Evolutionary conservation across 2,888 invertebrate genomes (phyloP).

Genomic region (Hemithea aestivaria): DNA sequence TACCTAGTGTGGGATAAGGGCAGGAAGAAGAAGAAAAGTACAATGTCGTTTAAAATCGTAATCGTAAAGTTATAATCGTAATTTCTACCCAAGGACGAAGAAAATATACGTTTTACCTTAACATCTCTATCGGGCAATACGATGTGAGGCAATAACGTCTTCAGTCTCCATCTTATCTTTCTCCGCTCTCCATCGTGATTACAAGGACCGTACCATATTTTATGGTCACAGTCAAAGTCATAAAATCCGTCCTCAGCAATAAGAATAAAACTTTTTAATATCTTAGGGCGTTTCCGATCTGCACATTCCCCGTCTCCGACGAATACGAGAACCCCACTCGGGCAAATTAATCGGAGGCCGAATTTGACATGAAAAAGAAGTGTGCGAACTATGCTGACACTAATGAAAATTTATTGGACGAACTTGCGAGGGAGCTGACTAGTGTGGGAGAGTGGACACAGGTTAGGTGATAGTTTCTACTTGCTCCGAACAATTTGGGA

Average conservation of each 20-base stretch:
- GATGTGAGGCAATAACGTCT: no score
- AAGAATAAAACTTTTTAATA: constrained; percentile 4
- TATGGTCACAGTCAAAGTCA: no score
- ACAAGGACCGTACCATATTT: no score
- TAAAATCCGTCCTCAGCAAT: background rate
- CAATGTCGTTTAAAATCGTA: no score
- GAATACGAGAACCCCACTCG: constrained; percentile 52
- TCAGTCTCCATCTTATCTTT: no score
- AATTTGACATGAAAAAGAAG: constrained; percentile 47
- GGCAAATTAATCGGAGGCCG: constrained; percentile 47
- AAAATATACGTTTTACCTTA: no score
- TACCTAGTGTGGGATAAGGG: no score
- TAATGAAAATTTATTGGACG: constrained; percentile 40
- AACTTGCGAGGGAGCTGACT: constrained; percentile 1
- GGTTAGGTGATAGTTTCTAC: background rate
- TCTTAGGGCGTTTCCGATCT: constrained; percentile 5
- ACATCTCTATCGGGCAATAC: no score
- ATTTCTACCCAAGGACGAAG: no score
- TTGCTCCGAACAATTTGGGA: background rate
- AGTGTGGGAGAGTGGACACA: background rate
- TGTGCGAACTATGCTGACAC: constrained; percentile 32
- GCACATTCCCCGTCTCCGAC: constrained; percentile 28
- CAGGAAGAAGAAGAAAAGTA: no score
- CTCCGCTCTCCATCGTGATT: no score
- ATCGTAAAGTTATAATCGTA: no score